Evolutionary conservation across 53 echinoderm and acorn worm genomes (phyloP), one percentile per base, ranked within the genome.

Genomic region (Hippasteria phrygiana): DNA sequence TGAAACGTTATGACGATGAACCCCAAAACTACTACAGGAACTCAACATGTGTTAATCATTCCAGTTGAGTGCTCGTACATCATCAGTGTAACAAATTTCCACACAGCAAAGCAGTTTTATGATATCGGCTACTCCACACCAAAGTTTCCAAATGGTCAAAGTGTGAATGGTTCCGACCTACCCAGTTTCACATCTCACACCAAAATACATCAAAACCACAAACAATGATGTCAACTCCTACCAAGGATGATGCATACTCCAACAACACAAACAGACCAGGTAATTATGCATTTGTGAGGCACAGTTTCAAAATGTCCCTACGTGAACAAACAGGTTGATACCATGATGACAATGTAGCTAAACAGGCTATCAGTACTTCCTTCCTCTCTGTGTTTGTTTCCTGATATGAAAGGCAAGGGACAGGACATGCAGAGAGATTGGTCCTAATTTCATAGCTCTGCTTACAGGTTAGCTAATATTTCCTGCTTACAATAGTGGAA

Each of bases 381-480:
- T 84, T 84, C 84, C 84, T 80, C 40, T 39, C 1, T 46, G 11
- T 70, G 84, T 84, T 84, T 70, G 24, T 84, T 84, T 84, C 84
- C 84, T 84, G 84, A 43, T 55, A 1, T 48, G 33, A 24, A 22
- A 37, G 56, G 38, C 55, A 36, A 55, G 38, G 81, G 81, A 81
- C 64, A 29, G 62, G 43, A 31, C 7, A 46, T 17, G 16, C 8
- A 33, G 3, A 50, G 10, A 72, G 72, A 48, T n/a, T n/a, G n/a
- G n/a, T n/a, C n/a, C n/a, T n/a, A n/a, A n/a, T n/a, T n/a, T n/a
- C n/a, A n/a, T n/a, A n/a, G n/a, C n/a, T n/a, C n/a, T n/a, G n/a
- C n/a, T n/a, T n/a, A n/a, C n/a, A n/a, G n/a, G n/a, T n/a, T n/a
- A n/a, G n/a, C n/a, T n/a, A n/a, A n/a, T n/a, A n/a, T n/a, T n/a